Evolutionary conservation across 2,113 vertebrate species (phyloP).

Genomic region (Odocoileus hemionus): DNA sequence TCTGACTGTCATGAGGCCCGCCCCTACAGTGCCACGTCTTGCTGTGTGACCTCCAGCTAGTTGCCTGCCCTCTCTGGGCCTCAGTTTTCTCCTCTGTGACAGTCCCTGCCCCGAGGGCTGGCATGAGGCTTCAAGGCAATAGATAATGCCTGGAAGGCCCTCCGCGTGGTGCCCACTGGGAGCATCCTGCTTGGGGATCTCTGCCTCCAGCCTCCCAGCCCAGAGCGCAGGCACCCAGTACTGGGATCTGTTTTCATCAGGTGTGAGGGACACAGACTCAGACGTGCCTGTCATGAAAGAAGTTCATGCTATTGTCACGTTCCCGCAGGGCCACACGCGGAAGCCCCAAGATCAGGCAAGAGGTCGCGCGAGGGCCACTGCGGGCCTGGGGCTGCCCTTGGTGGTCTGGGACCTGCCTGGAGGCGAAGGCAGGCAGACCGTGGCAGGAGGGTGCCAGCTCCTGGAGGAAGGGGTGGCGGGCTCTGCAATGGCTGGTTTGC

Average conservation of each 20-base stretch:
- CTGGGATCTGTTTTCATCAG: too few relatives aligned
- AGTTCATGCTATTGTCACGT: fast-evolving
- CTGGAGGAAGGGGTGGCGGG: background rate
- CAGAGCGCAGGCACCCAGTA: fast-evolving
- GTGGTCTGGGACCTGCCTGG: background rate
- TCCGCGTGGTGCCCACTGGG: fast-evolving
- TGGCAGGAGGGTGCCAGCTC: background rate
- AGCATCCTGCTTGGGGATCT: too few relatives aligned
- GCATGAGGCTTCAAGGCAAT: background rate
- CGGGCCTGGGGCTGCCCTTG: fast-evolving
- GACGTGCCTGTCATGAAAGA: background rate
- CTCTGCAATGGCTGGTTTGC: background rate
- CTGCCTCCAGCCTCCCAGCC: background rate
- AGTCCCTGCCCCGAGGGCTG: background rate
- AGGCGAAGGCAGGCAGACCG: background rate
- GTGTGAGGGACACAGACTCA: background rate
- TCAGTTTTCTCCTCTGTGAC: background rate
- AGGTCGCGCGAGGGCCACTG: background rate
- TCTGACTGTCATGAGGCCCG: fast-evolving
- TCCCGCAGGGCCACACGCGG: background rate
- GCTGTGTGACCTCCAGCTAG: background rate
- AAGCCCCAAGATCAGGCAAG: background rate
- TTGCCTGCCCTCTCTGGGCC: background rate
- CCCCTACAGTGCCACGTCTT: fast-evolving
- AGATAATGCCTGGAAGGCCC: background rate